phyloP scores from a whole-genome alignment of 2,797 vertebrate genomes.

The Alosa sapidissima region DNA sequence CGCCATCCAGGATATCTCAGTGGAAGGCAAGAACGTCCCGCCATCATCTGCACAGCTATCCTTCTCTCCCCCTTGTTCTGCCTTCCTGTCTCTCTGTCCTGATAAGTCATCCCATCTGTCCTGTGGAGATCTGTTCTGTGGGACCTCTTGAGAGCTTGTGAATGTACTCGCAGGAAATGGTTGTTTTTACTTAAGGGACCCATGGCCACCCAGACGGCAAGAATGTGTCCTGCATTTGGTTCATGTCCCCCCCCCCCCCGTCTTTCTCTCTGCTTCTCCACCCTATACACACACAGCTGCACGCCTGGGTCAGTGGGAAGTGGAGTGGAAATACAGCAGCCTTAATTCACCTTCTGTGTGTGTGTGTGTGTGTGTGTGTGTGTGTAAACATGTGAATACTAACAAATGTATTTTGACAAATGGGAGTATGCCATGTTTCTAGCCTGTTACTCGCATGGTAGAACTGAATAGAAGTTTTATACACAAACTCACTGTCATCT shows the following conservation, averaged over 20 bases:
- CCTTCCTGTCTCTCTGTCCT: background rate
- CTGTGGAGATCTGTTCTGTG: background rate
- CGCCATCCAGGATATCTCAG: conserved; percentile 95
- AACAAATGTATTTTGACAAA: background rate
- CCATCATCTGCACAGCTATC: background rate
- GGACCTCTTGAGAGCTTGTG: background rate
- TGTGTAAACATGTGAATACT: background rate
- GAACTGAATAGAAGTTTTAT: too few relatives aligned
- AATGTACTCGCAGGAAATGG: background rate
- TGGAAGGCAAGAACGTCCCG: conserved; percentile 78
- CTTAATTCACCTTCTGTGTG: too few relatives aligned
- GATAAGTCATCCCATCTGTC: background rate
- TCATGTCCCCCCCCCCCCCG: background rate
- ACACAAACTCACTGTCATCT: too few relatives aligned
- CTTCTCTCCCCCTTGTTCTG: background rate
- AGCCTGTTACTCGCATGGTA: too few relatives aligned
- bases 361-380: background rate
- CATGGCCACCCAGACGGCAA: background rate
- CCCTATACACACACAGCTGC: background rate
- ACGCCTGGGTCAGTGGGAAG: background rate
- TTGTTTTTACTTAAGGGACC: conserved; percentile 1
- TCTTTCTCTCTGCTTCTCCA: background rate
- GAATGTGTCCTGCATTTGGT: background rate
- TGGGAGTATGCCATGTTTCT: too few relatives aligned
- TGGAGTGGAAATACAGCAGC: background rate